Percentiles rank a stretch among this genome's conserved stretches.
These are phyloP conservation scores for Rynchops niger DNA, from an alignment of 2,113 vertebrate species.

Conservation along the genomic window DNA sequence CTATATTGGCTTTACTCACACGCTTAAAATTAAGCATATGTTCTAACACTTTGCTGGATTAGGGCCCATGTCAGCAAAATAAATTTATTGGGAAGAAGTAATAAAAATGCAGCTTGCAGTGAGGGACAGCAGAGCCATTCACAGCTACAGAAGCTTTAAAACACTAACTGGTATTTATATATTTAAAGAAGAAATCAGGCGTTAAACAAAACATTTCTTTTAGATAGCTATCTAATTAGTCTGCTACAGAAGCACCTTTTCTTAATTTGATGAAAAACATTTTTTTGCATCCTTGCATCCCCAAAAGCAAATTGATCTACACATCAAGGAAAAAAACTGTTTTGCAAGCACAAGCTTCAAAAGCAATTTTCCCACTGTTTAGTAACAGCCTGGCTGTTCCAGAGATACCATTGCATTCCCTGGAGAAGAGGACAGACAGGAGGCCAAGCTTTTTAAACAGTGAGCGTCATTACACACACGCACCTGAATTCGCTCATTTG, in stretches of 20 bases:
- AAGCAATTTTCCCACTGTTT: neutral
- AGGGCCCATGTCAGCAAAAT: constrained; percentile 64
- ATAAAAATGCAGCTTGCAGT: constrained; percentile 47
- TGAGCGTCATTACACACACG: neutral
- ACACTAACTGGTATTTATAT: constrained; percentile 54
- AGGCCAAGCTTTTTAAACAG: neutral
- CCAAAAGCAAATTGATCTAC: neutral
- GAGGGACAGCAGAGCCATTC: constrained; percentile 58
- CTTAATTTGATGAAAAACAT: neutral
- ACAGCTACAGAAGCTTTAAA: constrained; percentile 54
- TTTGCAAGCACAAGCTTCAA: neutral
- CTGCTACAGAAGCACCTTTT: neutral
- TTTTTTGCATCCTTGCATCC: neutral
- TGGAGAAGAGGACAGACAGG: neutral
- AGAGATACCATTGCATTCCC: neutral
- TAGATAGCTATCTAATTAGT: constrained; percentile 48
- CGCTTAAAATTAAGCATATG: constrained; percentile 40
- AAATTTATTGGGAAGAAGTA: constrained; percentile 61
- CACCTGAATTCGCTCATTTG: neutral
- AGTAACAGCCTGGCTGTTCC: neutral
- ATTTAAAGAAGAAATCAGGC: constrained; percentile 57
- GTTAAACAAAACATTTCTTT: constrained; percentile 53
- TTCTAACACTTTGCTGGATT: constrained; percentile 61
- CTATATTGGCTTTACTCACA: neutral
- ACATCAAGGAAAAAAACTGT: neutral